phyloP scores from a whole-genome alignment of 2,888 invertebrate genomes.

The Perithous albicinctus region DNA sequence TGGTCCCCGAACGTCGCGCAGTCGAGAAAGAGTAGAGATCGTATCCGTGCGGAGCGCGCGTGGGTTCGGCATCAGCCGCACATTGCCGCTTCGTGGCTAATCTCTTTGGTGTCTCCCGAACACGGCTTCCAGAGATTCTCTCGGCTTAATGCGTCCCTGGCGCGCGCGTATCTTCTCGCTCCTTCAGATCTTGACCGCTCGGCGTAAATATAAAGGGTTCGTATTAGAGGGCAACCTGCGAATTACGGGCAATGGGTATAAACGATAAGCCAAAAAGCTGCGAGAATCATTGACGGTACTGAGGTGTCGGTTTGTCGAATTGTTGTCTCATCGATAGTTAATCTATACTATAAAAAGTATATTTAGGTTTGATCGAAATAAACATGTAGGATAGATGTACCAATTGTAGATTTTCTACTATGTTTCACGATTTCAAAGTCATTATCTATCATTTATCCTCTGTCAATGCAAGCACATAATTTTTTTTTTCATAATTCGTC shows the following conservation, averaged over 20 bases:
- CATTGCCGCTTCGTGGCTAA: slow-evolving; percentile 70
- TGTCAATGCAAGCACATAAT: no score
- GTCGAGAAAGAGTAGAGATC: slow-evolving; percentile 68
- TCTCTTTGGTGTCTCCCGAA: slow-evolving; percentile 73
- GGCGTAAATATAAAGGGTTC: background rate
- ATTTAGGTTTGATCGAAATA: background rate
- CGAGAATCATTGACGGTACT: background rate
- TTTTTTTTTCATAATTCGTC: no score
- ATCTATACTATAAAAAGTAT: no score
- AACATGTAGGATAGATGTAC: no score
- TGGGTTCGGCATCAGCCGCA: slow-evolving; percentile 62
- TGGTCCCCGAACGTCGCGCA: slow-evolving; percentile 35
- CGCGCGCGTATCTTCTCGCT: slow-evolving; percentile 17
- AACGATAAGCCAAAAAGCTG: background rate
- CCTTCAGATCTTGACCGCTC: slow-evolving; percentile 27
- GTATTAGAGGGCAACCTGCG: background rate
- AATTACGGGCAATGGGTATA: slow-evolving; percentile 16
- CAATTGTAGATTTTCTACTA: no score
- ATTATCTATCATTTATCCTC: no score
- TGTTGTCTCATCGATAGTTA: no score
- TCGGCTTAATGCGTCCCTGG: slow-evolving; percentile 69
- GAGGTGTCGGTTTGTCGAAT: background rate
- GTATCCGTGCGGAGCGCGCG: slow-evolving; percentile 66
- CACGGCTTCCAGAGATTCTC: slow-evolving; percentile 69
- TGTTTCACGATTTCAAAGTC: no score